phyloP scores from a whole-genome alignment of 2,888 invertebrate genomes.

The Galeopsomyia nigrocyanea region DNA sequence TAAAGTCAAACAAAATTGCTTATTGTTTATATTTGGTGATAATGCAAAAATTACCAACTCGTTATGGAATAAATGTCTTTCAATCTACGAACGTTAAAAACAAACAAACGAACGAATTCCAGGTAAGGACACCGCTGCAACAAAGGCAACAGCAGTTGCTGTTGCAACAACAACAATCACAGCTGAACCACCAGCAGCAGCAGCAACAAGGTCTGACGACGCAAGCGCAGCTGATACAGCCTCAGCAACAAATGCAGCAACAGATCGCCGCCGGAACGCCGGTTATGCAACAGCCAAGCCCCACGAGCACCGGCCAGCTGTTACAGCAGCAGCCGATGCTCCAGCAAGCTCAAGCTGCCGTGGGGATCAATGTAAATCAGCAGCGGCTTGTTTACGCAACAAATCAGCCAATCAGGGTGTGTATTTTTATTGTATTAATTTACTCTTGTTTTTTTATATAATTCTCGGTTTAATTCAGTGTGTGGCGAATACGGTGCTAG shows the following conservation, averaged over 20 bases:
- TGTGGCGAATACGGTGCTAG: too few relatives aligned
- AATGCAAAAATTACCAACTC: too few relatives aligned
- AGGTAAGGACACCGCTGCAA: slow-evolving; percentile 49
- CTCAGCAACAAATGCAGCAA: slow-evolving; percentile 43
- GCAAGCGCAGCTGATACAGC: slow-evolving; percentile 42
- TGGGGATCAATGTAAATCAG: slow-evolving; percentile 60
- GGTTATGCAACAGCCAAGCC: slow-evolving; percentile 23
- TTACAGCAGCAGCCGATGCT: slow-evolving; percentile 49
- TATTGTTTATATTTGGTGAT: background rate
- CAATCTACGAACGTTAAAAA: too few relatives aligned
- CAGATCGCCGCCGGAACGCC: slow-evolving; percentile 35
- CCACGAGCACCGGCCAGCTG: slow-evolving; percentile 22
- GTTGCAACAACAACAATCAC: slow-evolving; percentile 58
- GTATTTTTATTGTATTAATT: background rate
- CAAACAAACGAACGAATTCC: background rate
- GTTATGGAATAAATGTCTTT: too few relatives aligned
- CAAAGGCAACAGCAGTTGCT: slow-evolving; percentile 53
- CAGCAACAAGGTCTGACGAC: slow-evolving; percentile 45
- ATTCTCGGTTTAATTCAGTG: too few relatives aligned
- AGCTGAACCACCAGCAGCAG: slow-evolving; percentile 52
- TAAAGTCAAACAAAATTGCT: too few relatives aligned
- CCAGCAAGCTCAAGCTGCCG: slow-evolving; percentile 45
- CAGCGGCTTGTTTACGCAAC: slow-evolving; percentile 63
- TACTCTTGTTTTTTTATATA: too few relatives aligned
- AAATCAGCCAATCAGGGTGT: slow-evolving; percentile 53